Percentiles rank a stretch among this genome's conserved stretches.
These are phyloP conservation scores for Dicycla oo DNA, from an alignment of 2,888 invertebrate genomes.

Conservation along the genomic window DNA sequence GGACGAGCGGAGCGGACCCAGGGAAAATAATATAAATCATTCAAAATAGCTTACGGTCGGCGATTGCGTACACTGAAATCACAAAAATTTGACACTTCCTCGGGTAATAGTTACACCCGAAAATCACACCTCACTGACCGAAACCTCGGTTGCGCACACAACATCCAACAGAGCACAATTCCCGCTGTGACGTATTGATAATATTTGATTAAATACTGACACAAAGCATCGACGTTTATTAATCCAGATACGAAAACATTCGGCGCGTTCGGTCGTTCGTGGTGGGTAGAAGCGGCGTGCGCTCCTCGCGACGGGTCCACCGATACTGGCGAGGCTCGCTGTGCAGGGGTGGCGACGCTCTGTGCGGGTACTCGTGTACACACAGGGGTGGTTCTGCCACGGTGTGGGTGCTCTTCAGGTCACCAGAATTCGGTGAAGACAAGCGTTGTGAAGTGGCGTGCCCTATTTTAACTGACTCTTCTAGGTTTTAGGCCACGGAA, in stretches of 20 bases:
- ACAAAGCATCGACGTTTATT: constrained; percentile 64
- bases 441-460: constrained; percentile 78
- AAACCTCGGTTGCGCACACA: constrained; percentile 61
- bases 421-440: constrained; percentile 87
- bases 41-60: constrained; percentile 71
- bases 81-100: constrained; percentile 69
- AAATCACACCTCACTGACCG: constrained; percentile 65
- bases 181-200: constrained; percentile 57
- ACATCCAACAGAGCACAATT: constrained; percentile 57
- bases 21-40: constrained; percentile 68
- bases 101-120: constrained; percentile 65
- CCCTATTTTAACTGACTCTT: constrained; percentile 77
- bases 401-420: constrained; percentile 85
- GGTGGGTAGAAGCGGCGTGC: constrained; percentile 64
- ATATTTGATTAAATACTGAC: constrained; percentile 63
- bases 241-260: constrained; percentile 67
- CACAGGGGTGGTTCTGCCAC: constrained; percentile 70
- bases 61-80: constrained; percentile 67
- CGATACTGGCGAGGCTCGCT: constrained; percentile 74
- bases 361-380: constrained; percentile 65
- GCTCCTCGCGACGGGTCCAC: constrained; percentile 65
- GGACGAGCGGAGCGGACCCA: constrained; percentile 57
- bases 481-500: constrained; percentile 56
- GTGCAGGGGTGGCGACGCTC: constrained; percentile 67
- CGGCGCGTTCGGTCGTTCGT: constrained; percentile 67